phyloP scores from a whole-genome alignment of 2,888 invertebrate genomes.

The Venusia cambrica region DNA sequence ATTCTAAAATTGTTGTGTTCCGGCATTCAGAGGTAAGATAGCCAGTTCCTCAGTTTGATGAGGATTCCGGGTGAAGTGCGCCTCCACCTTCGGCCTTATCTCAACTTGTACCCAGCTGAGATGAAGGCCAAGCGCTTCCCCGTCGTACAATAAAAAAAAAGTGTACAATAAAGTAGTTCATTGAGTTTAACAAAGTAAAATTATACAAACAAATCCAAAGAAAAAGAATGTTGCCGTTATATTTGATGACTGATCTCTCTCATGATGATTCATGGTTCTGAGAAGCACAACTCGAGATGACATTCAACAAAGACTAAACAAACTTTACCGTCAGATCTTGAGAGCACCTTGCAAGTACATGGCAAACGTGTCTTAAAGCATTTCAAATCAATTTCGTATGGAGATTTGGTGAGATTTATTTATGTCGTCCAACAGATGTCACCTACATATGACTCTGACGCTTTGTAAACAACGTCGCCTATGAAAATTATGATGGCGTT shows the following conservation, averaged over 20 bases:
- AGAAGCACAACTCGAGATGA: constrained; percentile 16
- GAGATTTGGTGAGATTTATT: constrained; percentile 7
- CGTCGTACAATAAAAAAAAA: constrained; percentile 25
- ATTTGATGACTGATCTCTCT: too few relatives aligned
- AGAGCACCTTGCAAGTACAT: background rate
- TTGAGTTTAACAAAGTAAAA: too few relatives aligned
- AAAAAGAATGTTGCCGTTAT: too few relatives aligned
- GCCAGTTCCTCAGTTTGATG: too few relatives aligned
- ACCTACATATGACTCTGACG: constrained; percentile 4
- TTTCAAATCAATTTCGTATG: constrained; percentile 8
- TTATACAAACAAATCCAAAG: too few relatives aligned
- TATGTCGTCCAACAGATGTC: constrained; percentile 8
- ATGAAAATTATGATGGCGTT: constrained; percentile 31
- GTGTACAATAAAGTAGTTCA: too few relatives aligned
- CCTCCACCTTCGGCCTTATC: too few relatives aligned
- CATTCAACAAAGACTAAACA: constrained; percentile 11
- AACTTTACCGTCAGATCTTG: constrained; percentile 1
- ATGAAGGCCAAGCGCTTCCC: too few relatives aligned
- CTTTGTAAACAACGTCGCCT: constrained; percentile 5
- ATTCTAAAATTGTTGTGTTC: too few relatives aligned
- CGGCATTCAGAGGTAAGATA: too few relatives aligned
- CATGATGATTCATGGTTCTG: constrained; percentile 25
- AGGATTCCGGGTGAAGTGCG: too few relatives aligned
- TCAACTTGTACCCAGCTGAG: too few relatives aligned
- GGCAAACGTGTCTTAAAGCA: background rate